Base-by-base conservation (phyloP, 2,888 invertebrate genomes). In the Machimus rusticus region DNA sequence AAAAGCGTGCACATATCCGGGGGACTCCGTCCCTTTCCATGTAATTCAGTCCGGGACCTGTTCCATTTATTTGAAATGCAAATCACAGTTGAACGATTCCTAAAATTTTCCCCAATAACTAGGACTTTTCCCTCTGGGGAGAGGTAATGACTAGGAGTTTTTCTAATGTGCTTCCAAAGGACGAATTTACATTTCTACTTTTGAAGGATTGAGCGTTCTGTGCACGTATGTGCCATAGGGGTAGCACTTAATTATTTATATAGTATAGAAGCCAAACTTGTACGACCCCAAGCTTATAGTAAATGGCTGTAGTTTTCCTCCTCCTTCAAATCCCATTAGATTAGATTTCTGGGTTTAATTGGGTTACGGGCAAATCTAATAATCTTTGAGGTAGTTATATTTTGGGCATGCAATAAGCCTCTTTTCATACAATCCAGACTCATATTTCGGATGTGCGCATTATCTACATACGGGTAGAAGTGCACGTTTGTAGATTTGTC, bases 61-160 rank as follows among this genome's bases (percentile, higher is more conserved):
- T 46, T 46, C 28, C 78, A 51, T 39, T 79, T 79, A 79, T 79
- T 79, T 79, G 51, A 79, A 79, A 79, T 79, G 79, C 79, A 51
- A 79, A 79, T 79, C 79, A 51, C 31, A 79, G 51, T 79, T 79
- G 79, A 79, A 79, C 79, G 79, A 79, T 51, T 79, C 55, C 51
- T 51, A 79, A 79, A 79, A 43, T 79, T 23, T 16, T 51, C 51
- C 51, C 79, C 51, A 46, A 79, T 66, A 39, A 19, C 51, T 23
- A 79, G 28, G 8, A 51, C 66, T 66, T 66, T 23, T 12, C 28
- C n/a, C 79, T 34, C n/a, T 16, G 31, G 79, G 79, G 51, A 66
- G 66, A 28, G 66, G 66, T 66, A 66, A 66, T 66, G 66, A 23
- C 66, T 66, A 12, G 12, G 28, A 66, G 19, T 66, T 66, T 66